Conservation (phyloP, 2,113 vertebrate species). For the Callochromis pleurospilus region DNA sequence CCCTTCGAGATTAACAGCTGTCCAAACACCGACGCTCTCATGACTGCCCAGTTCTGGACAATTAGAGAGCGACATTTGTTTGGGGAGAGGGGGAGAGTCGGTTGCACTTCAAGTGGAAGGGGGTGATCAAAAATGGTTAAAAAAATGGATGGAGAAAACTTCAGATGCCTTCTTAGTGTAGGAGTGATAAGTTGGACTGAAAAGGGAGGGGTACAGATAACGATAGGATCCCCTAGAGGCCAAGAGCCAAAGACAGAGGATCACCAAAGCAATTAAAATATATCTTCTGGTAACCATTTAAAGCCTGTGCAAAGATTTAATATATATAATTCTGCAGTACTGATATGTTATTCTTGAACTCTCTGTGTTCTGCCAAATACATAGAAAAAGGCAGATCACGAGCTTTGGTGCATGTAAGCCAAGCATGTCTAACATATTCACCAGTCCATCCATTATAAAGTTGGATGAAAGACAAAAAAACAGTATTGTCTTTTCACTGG, state of each 20-base stretch:
- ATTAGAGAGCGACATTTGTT: conserved; percentile 25
- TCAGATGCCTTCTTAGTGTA: not conserved
- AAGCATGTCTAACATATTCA: not conserved
- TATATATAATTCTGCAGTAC: not conserved
- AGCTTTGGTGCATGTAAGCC: not conserved
- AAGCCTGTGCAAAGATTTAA: not conserved
- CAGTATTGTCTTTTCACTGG: not conserved
- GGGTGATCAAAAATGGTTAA: not conserved
- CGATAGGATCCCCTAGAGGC: not conserved
- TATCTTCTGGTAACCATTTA: not conserved
- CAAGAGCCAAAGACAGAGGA: not conserved
- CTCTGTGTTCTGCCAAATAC: not conserved
- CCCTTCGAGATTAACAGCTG: conserved; percentile 29
- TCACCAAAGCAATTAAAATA: not conserved
- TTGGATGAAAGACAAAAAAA: not conserved
- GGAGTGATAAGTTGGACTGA: not conserved
- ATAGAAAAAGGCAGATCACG: not conserved
- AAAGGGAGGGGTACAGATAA: not conserved
- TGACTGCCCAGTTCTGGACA: not conserved
- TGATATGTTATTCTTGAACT: not conserved
- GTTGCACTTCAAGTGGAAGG: not conserved
- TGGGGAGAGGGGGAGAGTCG: not conserved
- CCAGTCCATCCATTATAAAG: not conserved
- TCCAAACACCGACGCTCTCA: not conserved
- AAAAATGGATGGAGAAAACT: not conserved